Evolutionary conservation across 2,113 vertebrate species (phyloP), one percentile per base, ranked within the genome.

Genomic region (Plecturocebus donacophilus): DNA sequence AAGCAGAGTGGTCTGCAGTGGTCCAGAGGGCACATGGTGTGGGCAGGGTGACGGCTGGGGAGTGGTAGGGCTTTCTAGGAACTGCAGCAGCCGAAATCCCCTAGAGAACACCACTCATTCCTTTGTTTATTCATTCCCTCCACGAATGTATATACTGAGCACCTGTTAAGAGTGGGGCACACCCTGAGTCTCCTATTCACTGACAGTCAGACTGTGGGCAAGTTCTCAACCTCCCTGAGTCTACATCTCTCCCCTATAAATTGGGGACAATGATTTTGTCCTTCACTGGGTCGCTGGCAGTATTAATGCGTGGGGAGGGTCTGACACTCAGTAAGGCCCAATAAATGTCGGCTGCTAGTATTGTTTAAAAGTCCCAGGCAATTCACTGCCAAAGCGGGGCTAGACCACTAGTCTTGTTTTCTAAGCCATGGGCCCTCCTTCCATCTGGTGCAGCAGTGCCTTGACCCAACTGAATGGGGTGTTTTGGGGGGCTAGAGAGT

Each of bases 351-450:
- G 88, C 35, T 30, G 45, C 45, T 40, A 38, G 27, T 38, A 75
- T 87, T 68, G 87, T 38, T 88, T 94, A 79, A 87, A 73, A 87
- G 87, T 64, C 71, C 75, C 49, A 91, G 77, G 52, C 68, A 45
- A 75, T 47, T 61, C 23, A 49, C 27, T 79, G 23, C 45, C 85
- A 84, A 77, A 82, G 73, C 75, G 83, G 76, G 75, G 58, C 20
- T 25, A 66, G 49, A 76, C 38, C 32, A 86, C 6, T 38, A 2
- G 38, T 58, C 25, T 68, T 76, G 9, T 75, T 88, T 88, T 40
- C 21, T 20, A 54, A 86, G 83, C n/a, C 71, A n/a, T 3, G 16
- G 23, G 45, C 42, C n/a, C 49, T 38, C 20, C 47, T n/a, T 45
- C 13, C 19, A 42, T n/a, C 30, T 23, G 71, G 40, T 13, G 17